Conservation (phyloP, 2,113 vertebrate species). For the Redunca redunca region DNA sequence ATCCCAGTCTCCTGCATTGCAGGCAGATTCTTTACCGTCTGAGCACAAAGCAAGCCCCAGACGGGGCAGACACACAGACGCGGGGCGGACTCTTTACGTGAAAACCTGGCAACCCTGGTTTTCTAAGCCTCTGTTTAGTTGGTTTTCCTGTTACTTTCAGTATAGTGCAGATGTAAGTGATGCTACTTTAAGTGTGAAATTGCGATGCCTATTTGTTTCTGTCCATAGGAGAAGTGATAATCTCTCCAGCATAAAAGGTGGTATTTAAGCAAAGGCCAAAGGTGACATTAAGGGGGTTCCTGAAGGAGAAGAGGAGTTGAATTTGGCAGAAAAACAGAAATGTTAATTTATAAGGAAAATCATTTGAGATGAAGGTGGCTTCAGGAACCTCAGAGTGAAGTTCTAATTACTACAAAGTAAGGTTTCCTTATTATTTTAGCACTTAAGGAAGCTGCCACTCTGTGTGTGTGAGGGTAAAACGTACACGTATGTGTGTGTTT, state of each 20-base stretch:
- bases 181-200: background rate
- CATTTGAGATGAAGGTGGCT: background rate
- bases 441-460: background rate
- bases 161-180: background rate
- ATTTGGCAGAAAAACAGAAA: background rate
- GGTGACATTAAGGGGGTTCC: background rate
- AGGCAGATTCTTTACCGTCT: background rate
- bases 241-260: background rate
- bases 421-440: background rate
- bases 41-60: background rate
- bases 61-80: background rate
- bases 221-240: background rate
- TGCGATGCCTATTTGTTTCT: background rate
- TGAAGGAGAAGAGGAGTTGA: background rate
- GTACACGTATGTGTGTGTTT: rapidly evolving
- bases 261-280: background rate
- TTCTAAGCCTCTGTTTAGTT: background rate
- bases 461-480: background rate
- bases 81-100: background rate
- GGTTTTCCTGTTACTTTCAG: background rate
- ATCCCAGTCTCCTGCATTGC: background rate
- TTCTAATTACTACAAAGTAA: background rate
- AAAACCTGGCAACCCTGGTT: background rate
- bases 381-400: background rate
- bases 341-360: background rate